Base-by-base conservation (phyloP, 1,140 invertebrate species). In the Drosophila biarmipes region DNA sequence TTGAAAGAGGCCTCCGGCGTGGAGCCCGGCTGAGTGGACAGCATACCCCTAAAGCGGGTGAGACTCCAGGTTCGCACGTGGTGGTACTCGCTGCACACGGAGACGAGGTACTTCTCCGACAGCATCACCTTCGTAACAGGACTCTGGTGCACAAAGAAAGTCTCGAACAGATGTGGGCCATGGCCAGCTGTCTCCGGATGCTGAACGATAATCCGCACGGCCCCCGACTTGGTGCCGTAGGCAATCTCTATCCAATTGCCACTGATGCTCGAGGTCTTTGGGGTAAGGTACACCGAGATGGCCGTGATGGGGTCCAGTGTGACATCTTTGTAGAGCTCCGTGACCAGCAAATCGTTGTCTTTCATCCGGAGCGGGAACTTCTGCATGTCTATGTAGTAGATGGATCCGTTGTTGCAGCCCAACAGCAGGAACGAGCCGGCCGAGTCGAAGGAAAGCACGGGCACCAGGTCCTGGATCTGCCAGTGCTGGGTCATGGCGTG, bases 221-320 rank as follows among this genome's bases (percentile, higher is more conserved):
- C 97, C 14, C 98, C 98, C 15, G 97, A 97, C 89, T 96, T 96
- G 8, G 98, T 99, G 7, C 98, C 98, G 93, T 99, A 99, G 0
- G 98, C 98, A 81, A 99, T 99, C 94, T 99, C 98, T 87, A 99
- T 98, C 98, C 98, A 99, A 93, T 99, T 99, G 27, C 98, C 98
- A 93, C 97, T 98, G 35, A 99, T 93, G 94, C 97, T 98, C 78
- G 98, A 99, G 6, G 91, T 92, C 94, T 99, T 99, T 19, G 98
- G 98, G 19, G 98, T 99, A 24, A 99, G 94, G 93, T 99, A 99
- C 3, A 99, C 98, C 48, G 98, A 99, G 78, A 99, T 98, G n/a
- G 98, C 97, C 42, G 98, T 99, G 35, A 99, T 99, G 21, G 97
- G 96, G 93, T 99, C 98, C 90, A 96, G 95, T 74, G 96, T 96